Evolutionary conservation across 2,113 vertebrate species (phyloP).

Genomic region (Hiodon tergisus): DNA sequence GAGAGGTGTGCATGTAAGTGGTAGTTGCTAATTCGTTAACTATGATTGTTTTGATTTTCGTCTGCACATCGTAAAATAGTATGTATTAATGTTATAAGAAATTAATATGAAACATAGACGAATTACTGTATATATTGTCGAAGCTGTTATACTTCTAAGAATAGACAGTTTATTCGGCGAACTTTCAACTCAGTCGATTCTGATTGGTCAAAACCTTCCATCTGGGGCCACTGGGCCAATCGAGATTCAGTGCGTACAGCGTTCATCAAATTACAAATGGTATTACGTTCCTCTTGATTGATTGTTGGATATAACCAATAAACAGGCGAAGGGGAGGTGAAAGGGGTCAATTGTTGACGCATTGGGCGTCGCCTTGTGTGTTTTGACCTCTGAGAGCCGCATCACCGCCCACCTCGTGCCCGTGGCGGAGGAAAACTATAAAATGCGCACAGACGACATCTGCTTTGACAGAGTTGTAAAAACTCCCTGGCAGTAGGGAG

Average conservation of each 20-base stretch:
- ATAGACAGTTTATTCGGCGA: conserved; percentile 8
- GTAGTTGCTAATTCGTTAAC: too few species aligned
- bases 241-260: conserved; percentile 2
- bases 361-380: conserved; percentile 35
- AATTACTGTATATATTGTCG: neutral
- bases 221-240: conserved; percentile 9
- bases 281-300: conserved; percentile 3
- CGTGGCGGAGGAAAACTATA: conserved; percentile 67
- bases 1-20: too few species aligned
- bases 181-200: conserved; percentile 12
- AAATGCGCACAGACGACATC: conserved; percentile 49
- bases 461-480: conserved; percentile 72
- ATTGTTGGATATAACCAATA: conserved; percentile 42
- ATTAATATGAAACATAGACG: neutral
- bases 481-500: conserved; percentile 66
- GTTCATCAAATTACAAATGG: neutral
- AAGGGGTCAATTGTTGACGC: conserved; percentile 42
- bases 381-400: conserved; percentile 59
- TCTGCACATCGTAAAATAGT: too few species aligned
- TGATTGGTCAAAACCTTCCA: conserved; percentile 6
- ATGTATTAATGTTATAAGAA: too few species aligned
- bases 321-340: conserved; percentile 34
- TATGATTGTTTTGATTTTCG: too few species aligned
- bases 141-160: conserved; percentile 3
- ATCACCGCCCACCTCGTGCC: conserved; percentile 61